phyloP scores from a whole-genome alignment of 2,797 vertebrate genomes.

The Hoplostethus atlanticus region DNA sequence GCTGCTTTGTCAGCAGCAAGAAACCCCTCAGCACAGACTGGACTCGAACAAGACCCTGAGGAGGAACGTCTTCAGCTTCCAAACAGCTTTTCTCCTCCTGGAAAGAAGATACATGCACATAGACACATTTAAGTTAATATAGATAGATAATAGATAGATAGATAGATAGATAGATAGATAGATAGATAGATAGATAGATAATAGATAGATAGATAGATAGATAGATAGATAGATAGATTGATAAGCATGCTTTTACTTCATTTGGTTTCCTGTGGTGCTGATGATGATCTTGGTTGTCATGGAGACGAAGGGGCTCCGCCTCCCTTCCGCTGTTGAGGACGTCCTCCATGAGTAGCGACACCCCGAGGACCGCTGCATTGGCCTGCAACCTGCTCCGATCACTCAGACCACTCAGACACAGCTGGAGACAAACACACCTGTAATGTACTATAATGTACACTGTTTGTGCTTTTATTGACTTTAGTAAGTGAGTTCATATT shows the following conservation, averaged over 20 bases:
- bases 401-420: slow-evolving; percentile 83
- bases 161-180: background rate
- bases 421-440: slow-evolving; percentile 61
- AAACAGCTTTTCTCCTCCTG: slow-evolving; percentile 20
- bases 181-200: background rate
- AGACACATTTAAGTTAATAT: too few relatives aligned
- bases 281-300: slow-evolving; percentile 40
- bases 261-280: slow-evolving; percentile 17
- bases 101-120: background rate
- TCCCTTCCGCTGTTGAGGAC: slow-evolving; percentile 68
- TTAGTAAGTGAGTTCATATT: too few relatives aligned
- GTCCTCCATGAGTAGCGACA: slow-evolving; percentile 82
- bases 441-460: too few relatives aligned
- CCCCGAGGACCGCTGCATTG: slow-evolving; percentile 75
- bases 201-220: background rate
- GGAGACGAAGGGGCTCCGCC: slow-evolving; percentile 61
- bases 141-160: too few relatives aligned
- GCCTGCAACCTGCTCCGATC: slow-evolving; percentile 72
- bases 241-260: slow-evolving; percentile 54
- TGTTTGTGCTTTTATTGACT: too few relatives aligned
- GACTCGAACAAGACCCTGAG: slow-evolving; percentile 42
- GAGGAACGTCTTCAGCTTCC: slow-evolving; percentile 12
- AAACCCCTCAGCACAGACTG: slow-evolving; percentile 78
- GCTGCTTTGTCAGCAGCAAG: slow-evolving; percentile 84
- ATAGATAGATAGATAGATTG: too few relatives aligned